phyloP scores from a whole-genome alignment of 1,140 invertebrate species.

The Macrocentrus cingulum region DNA sequence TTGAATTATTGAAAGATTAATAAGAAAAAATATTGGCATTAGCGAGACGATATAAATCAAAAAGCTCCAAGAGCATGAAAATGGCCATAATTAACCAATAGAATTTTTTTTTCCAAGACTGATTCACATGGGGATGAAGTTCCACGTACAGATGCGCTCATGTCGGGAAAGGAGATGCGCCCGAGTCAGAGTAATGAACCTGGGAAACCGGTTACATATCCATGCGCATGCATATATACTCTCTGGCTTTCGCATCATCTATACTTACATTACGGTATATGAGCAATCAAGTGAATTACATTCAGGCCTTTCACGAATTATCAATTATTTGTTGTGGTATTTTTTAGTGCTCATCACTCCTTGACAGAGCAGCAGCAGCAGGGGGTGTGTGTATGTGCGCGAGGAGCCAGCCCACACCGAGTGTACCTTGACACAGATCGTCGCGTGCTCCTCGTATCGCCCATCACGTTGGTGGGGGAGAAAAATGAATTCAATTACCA shows the following conservation, averaged over 20 bases:
- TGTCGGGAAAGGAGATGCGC: constrained; percentile 56
- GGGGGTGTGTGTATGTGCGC: not conserved
- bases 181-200: constrained; percentile 57
- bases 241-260: constrained; percentile 17
- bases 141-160: constrained; percentile 41
- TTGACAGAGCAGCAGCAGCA: not conserved
- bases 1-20: no score
- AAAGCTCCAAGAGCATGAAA: no score
- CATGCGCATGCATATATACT: constrained; percentile 31
- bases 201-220: constrained; percentile 57
- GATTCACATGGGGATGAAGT: constrained; percentile 47
- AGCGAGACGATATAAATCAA: no score
- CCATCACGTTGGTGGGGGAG: no score
- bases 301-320: no score
- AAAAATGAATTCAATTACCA: constrained; percentile 51
- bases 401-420: no score
- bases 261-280: constrained; percentile 18
- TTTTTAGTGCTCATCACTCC: no score
- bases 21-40: no score
- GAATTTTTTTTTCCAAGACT: no score
- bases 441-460: constrained; percentile 8
- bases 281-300: not conserved
- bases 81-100: no score
- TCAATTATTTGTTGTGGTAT: no score
- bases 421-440: constrained; percentile 28